These are phyloP conservation scores for Ecliptopera silaceata DNA, from an alignment of 2,888 invertebrate species.

Conservation along the genomic window DNA sequence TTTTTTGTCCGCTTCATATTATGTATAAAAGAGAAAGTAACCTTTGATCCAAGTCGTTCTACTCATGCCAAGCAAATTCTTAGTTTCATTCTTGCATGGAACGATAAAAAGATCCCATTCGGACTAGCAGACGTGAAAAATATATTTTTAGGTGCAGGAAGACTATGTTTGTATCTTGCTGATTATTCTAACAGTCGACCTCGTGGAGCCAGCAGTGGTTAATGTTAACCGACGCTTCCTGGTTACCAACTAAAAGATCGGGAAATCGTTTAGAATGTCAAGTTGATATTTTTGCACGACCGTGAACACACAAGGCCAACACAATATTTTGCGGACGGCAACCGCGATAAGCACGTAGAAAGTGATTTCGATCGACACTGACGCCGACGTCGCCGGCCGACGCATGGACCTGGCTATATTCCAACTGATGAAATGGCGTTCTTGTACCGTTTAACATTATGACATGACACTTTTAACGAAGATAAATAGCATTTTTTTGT, in stretches of 20 bases:
- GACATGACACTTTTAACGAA: too few species aligned
- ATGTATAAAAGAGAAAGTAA: too few species aligned
- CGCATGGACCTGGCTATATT: conserved; percentile 57
- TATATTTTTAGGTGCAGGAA: too few species aligned
- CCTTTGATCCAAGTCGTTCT: too few species aligned
- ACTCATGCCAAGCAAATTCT: too few species aligned
- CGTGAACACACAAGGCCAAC: conserved; percentile 75
- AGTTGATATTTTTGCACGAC: conserved; percentile 79
- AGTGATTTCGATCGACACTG: conserved; percentile 71
- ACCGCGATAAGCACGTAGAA: conserved; percentile 69
- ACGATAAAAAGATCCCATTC: too few species aligned
- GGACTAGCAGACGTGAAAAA: too few species aligned
- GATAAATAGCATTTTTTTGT: too few species aligned
- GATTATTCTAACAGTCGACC: conserved; percentile 54
- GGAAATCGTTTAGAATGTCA: conserved; percentile 80
- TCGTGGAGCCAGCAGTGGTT: conserved; percentile 66
- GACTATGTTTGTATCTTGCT: too few species aligned
- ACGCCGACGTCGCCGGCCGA: too few species aligned
- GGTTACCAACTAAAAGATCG: conserved; percentile 76
- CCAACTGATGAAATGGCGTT: conserved; percentile 55
- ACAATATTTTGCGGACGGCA: conserved; percentile 65
- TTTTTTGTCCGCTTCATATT: too few species aligned
- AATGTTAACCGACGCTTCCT: conserved; percentile 73
- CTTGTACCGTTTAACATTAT: not conserved
- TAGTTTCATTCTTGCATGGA: too few species aligned